Base-by-base conservation (phyloP, 1,140 invertebrate species). In the Drosophila santomea region DNA sequence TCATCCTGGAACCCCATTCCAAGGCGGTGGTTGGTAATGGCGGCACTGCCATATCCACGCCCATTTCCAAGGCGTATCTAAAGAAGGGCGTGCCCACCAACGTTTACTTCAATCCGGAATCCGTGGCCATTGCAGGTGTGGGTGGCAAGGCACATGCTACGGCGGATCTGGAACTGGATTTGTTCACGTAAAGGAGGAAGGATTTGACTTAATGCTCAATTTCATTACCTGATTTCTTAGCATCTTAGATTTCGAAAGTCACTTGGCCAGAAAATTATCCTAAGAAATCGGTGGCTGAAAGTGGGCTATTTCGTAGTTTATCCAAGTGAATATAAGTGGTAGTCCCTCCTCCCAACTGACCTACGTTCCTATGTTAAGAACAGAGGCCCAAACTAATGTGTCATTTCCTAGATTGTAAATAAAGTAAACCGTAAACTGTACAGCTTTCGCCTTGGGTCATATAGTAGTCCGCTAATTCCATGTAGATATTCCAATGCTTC, bases 141-240 rank as follows among this genome's bases (percentile, higher is more conserved):
- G 95, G 95, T 0, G 95, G 95, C 25, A 93, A 95, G 52, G 95
- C 95, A 0, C 94, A 95, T 74, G 95, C 95, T 2, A 93, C 95
- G 82, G 95, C 95, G 35, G 95, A 96, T 75, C 88, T 94, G 64
- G 86, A 93, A 48, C 36, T 93, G 91, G 91, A 92, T 93, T 68
- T 93, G 90, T 69, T 93, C 86, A 81, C 80, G 54, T 90, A 55
- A 57, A 35, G 39, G 8, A 5, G 41, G 45, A 36, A 20, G 23
- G 45, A 54, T 28, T 44, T 58, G 48, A 69, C 48, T 60, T 51
- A 17, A 35, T n/a, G 15, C 32, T 0, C 54, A 35, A 6, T 44
- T 32, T 43, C 38, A 4, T 23, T 10, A 41, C 23, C 17, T 4
- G 28, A 59, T 63, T 44, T 44, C 38, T 32, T 15, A 23, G 38